These are phyloP conservation scores for Misgurnus mizolepis DNA, from an alignment of 2,113 vertebrate species.

Conservation along the genomic window DNA sequence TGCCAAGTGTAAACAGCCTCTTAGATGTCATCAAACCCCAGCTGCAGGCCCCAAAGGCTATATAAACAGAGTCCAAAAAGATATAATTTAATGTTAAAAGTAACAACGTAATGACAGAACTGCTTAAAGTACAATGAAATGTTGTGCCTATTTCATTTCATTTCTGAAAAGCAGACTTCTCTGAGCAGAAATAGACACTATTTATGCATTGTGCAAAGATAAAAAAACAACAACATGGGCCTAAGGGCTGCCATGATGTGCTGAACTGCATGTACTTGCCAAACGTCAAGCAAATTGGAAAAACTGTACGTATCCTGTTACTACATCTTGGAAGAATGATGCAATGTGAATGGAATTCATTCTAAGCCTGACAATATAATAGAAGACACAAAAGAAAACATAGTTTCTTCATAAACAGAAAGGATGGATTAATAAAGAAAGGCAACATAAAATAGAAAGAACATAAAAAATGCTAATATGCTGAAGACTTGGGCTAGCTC, in stretches of 20 bases:
- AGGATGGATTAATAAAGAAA: no score
- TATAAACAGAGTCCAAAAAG: neutral
- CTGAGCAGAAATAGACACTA: neutral
- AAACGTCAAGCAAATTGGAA: slow-evolving; percentile 10
- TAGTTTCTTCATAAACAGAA: no score
- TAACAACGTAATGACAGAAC: neutral
- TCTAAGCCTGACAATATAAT: neutral
- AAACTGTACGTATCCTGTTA: slow-evolving; percentile 19
- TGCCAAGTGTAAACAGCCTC: no score
- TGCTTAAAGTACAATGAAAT: neutral
- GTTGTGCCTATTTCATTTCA: slow-evolving; percentile 1
- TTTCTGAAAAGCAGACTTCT: slow-evolving; percentile 10
- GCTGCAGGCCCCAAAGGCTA: slow-evolving; percentile 23
- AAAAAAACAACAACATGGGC: neutral
- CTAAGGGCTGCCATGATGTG: neutral
- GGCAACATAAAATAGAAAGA: no score
- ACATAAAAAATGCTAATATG: no score
- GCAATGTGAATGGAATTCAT: neutral
- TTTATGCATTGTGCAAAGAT: slow-evolving; percentile 30
- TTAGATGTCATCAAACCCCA: slow-evolving; percentile 10
- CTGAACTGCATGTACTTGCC: slow-evolving; percentile 9
- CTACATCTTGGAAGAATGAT: slow-evolving; percentile 14
- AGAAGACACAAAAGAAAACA: no score
- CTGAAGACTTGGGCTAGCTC: no score
- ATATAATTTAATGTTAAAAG: neutral